Percentiles rank a stretch among this genome's conserved stretches.
phyloP scores from a whole-genome alignment of 1,140 invertebrate genomes.

The Caerostris darwini region DNA sequence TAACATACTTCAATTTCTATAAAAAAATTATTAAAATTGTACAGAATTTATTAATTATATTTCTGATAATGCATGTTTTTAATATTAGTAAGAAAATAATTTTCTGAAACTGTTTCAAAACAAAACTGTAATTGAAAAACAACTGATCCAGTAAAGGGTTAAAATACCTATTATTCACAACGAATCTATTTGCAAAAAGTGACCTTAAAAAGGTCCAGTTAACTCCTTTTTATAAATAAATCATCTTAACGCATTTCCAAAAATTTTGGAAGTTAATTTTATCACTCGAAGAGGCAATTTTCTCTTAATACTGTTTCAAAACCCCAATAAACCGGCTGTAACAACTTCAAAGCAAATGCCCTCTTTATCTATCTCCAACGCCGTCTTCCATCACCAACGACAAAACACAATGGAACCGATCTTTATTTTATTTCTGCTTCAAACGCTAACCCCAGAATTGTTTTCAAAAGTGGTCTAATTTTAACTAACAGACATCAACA shows the following conservation, averaged over 20 bases:
- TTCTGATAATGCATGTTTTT: too few species aligned
- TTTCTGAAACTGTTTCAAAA: too few species aligned
- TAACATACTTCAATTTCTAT: too few species aligned
- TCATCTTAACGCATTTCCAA: background rate
- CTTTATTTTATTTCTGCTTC: slow-evolving; percentile 2
- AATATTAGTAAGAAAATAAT: too few species aligned
- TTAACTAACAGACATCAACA: background rate
- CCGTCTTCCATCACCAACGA: background rate
- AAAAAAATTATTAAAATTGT: too few species aligned
- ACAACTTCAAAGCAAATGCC: background rate
- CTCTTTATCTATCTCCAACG: background rate
- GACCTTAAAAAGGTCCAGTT: background rate
- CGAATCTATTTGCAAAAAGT: background rate
- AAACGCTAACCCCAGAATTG: background rate
- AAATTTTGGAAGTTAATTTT: background rate
- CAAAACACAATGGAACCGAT: background rate
- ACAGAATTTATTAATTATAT: too few species aligned
- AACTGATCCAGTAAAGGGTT: too few species aligned
- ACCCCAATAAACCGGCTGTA: background rate
- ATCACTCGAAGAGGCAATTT: background rate
- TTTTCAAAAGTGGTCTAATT: slow-evolving; percentile 25
- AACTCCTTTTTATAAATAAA: background rate
- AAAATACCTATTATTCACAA: too few species aligned
- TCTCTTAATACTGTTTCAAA: background rate
- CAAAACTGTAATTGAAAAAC: too few species aligned